Conservation (phyloP, 2,797 vertebrate species). For the Enoplosus armatus region DNA sequence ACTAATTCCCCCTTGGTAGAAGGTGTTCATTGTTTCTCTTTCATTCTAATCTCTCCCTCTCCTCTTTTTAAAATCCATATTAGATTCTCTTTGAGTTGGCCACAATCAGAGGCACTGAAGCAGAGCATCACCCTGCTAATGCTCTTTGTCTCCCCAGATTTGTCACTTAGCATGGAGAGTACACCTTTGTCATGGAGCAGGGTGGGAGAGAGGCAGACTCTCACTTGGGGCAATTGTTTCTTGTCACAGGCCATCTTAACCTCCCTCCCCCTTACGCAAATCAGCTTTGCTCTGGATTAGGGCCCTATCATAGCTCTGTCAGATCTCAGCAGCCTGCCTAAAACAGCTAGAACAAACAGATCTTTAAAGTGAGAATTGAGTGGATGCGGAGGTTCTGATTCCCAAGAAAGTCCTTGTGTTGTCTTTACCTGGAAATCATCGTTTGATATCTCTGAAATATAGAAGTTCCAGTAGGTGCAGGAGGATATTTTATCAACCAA, state of each 20-base stretch:
- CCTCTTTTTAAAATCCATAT: constrained; percentile 81
- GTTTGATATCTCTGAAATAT: constrained; percentile 31
- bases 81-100: constrained; percentile 84
- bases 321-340: constrained; percentile 71
- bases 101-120: constrained; percentile 81
- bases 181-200: constrained; percentile 85
- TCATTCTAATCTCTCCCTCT: constrained; percentile 82
- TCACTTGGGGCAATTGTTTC: constrained; percentile 83
- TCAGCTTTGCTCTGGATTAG: constrained; percentile 84
- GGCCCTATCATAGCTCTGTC: constrained; percentile 77
- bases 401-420: not conserved
- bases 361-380: constrained; percentile 63
- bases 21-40: constrained; percentile 86
- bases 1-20: constrained; percentile 84
- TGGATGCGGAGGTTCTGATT: constrained; percentile 35
- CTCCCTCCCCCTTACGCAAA: constrained; percentile 73
- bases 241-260: constrained; percentile 80
- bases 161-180: constrained; percentile 84
- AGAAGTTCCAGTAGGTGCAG: not conserved
- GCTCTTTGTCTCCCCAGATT: constrained; percentile 85
- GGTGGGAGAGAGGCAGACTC: constrained; percentile 77
- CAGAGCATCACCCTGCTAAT: constrained; percentile 84
- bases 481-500: constrained; percentile 32
- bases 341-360: constrained; percentile 78
- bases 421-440: constrained; percentile 47